A percentile compares a stretch with the other conserved stretches of the same genome.
Conservation (phyloP, 2,113 vertebrate species). For the Ciconia stormi region DNA sequence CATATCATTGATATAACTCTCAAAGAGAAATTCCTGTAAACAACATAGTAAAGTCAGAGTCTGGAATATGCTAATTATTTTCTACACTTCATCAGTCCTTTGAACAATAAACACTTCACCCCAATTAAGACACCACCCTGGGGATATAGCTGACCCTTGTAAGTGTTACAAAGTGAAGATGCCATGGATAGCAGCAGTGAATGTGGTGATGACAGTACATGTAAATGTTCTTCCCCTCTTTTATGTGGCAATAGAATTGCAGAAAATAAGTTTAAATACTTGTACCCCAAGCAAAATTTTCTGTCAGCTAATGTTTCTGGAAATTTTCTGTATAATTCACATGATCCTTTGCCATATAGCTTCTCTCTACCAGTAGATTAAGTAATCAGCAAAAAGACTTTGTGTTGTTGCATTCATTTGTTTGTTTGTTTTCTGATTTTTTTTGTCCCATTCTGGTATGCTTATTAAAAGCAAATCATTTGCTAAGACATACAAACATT, state of each 20-base stretch:
- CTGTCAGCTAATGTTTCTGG: background rate
- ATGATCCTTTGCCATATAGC: background rate
- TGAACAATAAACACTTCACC: background rate
- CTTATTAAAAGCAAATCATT: background rate
- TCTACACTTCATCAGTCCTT: background rate
- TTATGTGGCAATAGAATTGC: background rate
- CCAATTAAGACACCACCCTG: background rate
- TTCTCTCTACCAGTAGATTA: background rate
- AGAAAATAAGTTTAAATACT: background rate
- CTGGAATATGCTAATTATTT: background rate
- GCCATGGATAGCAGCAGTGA: background rate
- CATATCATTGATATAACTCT: background rate
- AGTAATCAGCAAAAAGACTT: background rate
- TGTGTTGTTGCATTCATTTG: background rate
- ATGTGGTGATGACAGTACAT: background rate
- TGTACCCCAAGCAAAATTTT: background rate
- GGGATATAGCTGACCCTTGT: background rate
- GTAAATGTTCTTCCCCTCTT: background rate
- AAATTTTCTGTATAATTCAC: background rate
- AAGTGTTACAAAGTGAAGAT: background rate
- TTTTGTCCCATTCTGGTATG: background rate
- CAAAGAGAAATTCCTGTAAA: background rate
- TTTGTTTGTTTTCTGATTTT: background rate
- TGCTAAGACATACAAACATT: background rate
- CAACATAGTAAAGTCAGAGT: background rate